Evolutionary conservation across 2,797 vertebrate genomes (phyloP).

Genomic region (Scarus forsteni): DNA sequence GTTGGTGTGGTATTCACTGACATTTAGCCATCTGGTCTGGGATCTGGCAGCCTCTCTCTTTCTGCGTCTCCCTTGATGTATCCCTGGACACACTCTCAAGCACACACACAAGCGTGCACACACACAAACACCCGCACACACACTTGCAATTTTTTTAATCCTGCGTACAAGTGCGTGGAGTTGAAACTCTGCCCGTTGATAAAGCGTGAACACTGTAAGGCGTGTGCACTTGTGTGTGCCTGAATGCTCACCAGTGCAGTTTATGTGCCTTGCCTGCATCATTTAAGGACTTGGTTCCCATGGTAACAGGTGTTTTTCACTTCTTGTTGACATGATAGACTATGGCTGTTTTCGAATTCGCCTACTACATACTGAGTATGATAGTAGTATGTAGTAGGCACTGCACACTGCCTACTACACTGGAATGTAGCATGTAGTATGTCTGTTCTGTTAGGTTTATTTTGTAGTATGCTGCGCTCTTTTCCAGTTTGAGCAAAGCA

Average conservation of each 20-base stretch:
- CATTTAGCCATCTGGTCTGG: slow-evolving; percentile 81
- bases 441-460: no score
- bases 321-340: slow-evolving; percentile 61
- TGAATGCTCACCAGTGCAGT: slow-evolving; percentile 14
- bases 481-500: no score
- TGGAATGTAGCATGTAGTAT: no score
- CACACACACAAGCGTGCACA: slow-evolving; percentile 27
- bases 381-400: no score
- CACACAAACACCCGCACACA: not conserved
- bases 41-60: slow-evolving; percentile 59
- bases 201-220: slow-evolving; percentile 19
- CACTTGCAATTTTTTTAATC: slow-evolving; percentile 4
- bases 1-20: slow-evolving; percentile 76
- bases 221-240: slow-evolving; percentile 32
- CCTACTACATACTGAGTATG: no score
- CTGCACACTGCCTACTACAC: no score
- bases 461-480: no score
- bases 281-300: slow-evolving; percentile 75
- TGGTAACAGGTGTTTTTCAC: slow-evolving; percentile 78
- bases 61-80: slow-evolving; percentile 6
- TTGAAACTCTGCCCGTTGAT: slow-evolving; percentile 34
- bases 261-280: slow-evolving; percentile 59
- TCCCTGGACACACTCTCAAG: slow-evolving; percentile 11
- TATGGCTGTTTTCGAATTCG: no score
- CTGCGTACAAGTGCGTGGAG: slow-evolving; percentile 26